phyloP scores from a whole-genome alignment of 2,888 invertebrate species.

The Hirtodrosophila duncani region DNA sequence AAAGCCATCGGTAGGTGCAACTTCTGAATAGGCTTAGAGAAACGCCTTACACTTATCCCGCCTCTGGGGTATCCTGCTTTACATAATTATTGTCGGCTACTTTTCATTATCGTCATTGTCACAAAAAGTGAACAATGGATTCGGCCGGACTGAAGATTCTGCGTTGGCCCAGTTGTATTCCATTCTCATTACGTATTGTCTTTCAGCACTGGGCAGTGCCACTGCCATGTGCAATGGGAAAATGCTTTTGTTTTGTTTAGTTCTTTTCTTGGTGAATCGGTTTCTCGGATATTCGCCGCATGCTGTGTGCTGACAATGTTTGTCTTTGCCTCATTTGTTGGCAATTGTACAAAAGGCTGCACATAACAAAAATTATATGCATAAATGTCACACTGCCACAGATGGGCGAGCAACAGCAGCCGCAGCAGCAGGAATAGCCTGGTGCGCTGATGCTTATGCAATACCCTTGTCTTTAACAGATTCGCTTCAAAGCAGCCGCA shows the following conservation, averaged over 20 bases:
- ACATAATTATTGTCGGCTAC: too few relatives aligned
- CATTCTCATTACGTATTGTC: too few relatives aligned
- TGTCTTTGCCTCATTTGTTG: constrained; percentile 67
- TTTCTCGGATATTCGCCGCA: constrained; percentile 65
- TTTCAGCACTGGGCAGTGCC: constrained; percentile 15
- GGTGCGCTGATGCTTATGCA: constrained; percentile 28
- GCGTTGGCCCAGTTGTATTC: too few relatives aligned
- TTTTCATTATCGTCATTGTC: too few relatives aligned
- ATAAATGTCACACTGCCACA: constrained; percentile 43
- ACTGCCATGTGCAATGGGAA: too few relatives aligned
- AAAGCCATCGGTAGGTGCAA: too few relatives aligned
- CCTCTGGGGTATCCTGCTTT: too few relatives aligned
- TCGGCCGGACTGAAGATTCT: too few relatives aligned
- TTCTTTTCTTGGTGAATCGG: constrained; percentile 37
- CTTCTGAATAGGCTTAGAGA: too few relatives aligned
- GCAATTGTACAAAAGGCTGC: constrained; percentile 30
- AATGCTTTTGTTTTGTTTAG: constrained; percentile 34
- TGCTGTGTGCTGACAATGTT: constrained; percentile 63
- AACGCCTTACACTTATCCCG: too few relatives aligned
- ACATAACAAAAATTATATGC: constrained; percentile 51
- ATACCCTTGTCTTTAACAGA: constrained; percentile 7
- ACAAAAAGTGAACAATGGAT: too few relatives aligned
- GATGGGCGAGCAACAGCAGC: constrained; percentile 4
- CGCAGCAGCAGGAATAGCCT: constrained; percentile 11
- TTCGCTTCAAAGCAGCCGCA: constrained; percentile 37